Evolutionary conservation across 1,140 invertebrate species (phyloP), one percentile per base, ranked within the genome.

Genomic region (Drosophila setifemur): DNA sequence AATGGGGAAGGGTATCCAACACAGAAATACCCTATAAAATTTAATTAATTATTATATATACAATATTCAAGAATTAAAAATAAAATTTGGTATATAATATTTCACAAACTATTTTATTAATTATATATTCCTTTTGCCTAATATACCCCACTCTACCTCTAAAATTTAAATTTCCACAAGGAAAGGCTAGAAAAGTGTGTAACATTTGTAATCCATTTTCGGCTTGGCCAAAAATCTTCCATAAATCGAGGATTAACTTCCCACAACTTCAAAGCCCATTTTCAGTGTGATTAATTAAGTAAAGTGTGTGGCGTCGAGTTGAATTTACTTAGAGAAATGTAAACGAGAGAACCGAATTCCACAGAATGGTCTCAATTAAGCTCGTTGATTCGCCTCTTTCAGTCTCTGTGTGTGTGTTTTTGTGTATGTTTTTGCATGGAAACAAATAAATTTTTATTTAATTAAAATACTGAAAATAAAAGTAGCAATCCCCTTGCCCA

Each of bases 391-490:
- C 40, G 16, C 35, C 35, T 11, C n/a, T 11, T 25, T 19, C 21
- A 21, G 28, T 25, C 26, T 31, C 16, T 29, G 8, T 31, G 8
- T 14, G 2, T 40, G 12, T 21, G 16, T 18, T 11, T 29, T 28
- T 70, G n/a, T 40, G 21, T 25, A 23, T 35, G 16, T 18, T 11
- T 29, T 28, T 70, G n/a, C 31, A 18, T 25, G 21, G 29, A 60
- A 53, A 35, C 42, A 72, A 45, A 57, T 69, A 33, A 33, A 61
- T 53, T 71, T 52, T 67, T 69, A 69, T 69, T 69, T 69, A 69
- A 69, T 55, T 69, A 68, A 57, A 68, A 68, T 68, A 19, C 33
- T 26, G 26, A 31, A 68, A 69, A 69, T 69, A 69, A 66, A 67
- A 69, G 48, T 54, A 40, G 50, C 39, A 52, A 19, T 23, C 9